phyloP scores from a whole-genome alignment of 1,140 invertebrate species.

The Drosophila virilis region DNA sequence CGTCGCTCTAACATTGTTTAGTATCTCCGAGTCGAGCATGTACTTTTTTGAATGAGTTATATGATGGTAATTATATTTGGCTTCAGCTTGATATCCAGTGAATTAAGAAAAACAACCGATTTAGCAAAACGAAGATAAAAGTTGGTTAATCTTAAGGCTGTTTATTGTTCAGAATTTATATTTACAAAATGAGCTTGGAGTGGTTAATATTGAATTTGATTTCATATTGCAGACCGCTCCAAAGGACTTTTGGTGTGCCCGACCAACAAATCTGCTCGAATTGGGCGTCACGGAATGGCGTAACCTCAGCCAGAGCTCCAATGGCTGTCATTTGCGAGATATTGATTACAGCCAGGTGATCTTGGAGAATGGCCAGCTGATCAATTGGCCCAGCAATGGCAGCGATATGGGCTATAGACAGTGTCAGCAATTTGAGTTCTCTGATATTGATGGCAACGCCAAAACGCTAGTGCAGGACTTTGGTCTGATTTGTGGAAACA shows the following conservation, averaged over 20 bases:
- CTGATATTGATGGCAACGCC: constrained; percentile 86
- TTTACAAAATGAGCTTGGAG: too few species aligned
- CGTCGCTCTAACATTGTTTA: too few species aligned
- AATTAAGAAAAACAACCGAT: not conserved
- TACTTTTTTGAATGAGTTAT: not conserved
- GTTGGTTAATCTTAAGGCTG: not conserved
- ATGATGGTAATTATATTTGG: not conserved
- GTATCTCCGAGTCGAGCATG: too few species aligned
- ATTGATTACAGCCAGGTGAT: constrained; percentile 58
- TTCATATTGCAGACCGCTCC: constrained; percentile 84
- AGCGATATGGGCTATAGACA: constrained; percentile 50
- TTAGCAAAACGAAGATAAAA: not conserved
- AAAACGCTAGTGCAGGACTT: constrained; percentile 88
- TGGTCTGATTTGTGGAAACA: constrained; percentile 87
- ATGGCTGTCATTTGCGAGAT: constrained; percentile 85
- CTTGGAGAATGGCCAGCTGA: constrained; percentile 45
- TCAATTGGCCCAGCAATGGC: constrained; percentile 57
- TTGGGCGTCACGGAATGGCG: constrained; percentile 86
- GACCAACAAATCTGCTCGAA: constrained; percentile 85
- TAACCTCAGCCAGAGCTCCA: constrained; percentile 86
- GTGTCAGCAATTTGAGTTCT: constrained; percentile 88
- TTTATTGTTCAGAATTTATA: not conserved
- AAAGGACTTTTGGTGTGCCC: constrained; percentile 87
- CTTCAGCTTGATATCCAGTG: not conserved
- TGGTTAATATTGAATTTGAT: not conserved